These are phyloP conservation scores for Oedothorax gibbosus DNA, from an alignment of 1,140 invertebrate genomes.

Conservation along the genomic window DNA sequence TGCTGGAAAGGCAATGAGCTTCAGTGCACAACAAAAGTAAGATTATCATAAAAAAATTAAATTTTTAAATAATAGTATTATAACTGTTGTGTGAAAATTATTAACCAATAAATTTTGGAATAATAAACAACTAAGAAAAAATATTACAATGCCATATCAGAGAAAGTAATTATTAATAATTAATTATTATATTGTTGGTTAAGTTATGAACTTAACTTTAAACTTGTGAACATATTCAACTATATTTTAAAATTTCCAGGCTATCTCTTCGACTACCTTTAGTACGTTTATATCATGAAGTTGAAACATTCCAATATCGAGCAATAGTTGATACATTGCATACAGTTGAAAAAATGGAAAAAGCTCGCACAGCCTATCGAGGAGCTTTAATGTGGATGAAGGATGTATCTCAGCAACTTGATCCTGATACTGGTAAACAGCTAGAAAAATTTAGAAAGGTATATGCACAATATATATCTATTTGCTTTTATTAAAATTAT, in stretches of 20 bases:
- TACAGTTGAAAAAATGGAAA: slow-evolving; percentile 95
- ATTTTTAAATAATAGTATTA: not conserved
- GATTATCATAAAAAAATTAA: slow-evolving; percentile 16
- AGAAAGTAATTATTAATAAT: not conserved
- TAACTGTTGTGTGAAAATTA: not conserved
- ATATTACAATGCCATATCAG: not conserved
- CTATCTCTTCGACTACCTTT: slow-evolving; percentile 87
- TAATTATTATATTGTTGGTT: not conserved
- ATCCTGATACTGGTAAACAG: slow-evolving; percentile 96
- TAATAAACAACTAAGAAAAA: not conserved
- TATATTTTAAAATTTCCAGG: slow-evolving; percentile 67
- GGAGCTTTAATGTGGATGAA: slow-evolving; percentile 99
- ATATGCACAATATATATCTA: slow-evolving; percentile 10
- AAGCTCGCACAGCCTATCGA: slow-evolving; percentile 92
- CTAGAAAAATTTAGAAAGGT: slow-evolving; percentile 96
- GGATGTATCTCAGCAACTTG: slow-evolving; percentile 92
- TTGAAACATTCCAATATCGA: slow-evolving; percentile 94
- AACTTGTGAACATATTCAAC: no score
- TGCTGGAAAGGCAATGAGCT: slow-evolving; percentile 93
- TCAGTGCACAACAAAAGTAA: slow-evolving; percentile 89
- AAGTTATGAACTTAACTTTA: no score
- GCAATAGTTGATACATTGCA: slow-evolving; percentile 93
- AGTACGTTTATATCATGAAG: slow-evolving; percentile 91
- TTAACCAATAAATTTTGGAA: not conserved
- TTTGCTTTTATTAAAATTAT: no score